Evolutionary conservation across 2,797 vertebrate species (phyloP).

Genomic region (Sebastes vulpes): DNA sequence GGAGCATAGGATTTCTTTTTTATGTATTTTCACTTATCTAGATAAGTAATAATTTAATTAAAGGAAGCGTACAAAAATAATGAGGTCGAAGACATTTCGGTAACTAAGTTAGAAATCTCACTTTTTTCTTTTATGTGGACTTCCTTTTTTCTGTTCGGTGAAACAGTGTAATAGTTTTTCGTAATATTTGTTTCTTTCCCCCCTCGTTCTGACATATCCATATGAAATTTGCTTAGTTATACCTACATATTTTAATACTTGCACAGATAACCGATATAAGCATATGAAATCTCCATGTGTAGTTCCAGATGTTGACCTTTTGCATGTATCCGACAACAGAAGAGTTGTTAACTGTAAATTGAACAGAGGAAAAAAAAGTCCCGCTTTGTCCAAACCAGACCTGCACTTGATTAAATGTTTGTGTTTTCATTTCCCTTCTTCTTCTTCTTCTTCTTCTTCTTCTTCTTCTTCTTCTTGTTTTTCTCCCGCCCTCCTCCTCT

Average conservation of each 20-base stretch:
- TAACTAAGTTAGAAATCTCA: slow-evolving; percentile 80
- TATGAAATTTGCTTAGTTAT: slow-evolving; percentile 82
- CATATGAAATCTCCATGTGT: slow-evolving; percentile 87
- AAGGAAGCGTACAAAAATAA: slow-evolving; percentile 50
- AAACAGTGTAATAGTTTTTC: slow-evolving; percentile 81
- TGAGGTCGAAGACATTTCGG: slow-evolving; percentile 89
- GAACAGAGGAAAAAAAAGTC: slow-evolving; percentile 57
- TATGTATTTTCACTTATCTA: slow-evolving; percentile 87
- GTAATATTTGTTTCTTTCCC: slow-evolving; percentile 65
- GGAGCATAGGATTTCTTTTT: slow-evolving; percentile 84
- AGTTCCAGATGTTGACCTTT: slow-evolving; percentile 87
- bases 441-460: neutral
- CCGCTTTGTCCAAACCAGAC: slow-evolving; percentile 78
- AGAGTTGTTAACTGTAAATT: slow-evolving; percentile 84
- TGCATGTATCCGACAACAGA: slow-evolving; percentile 88
- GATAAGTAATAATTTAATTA: slow-evolving; percentile 73
- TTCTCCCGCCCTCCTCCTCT: too few relatives aligned
- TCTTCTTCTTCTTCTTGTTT: neutral
- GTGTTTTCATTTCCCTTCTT: slow-evolving; percentile 56
- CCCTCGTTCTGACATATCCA: slow-evolving; percentile 72
- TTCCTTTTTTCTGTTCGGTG: slow-evolving; percentile 83
- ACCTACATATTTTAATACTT: slow-evolving; percentile 87
- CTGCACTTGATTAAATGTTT: slow-evolving; percentile 90
- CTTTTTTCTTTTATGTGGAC: slow-evolving; percentile 74
- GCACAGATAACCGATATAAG: slow-evolving; percentile 87